Evolutionary conservation across 2,113 vertebrate species (phyloP).

Genomic region (Neomonachus schauinslandi): DNA sequence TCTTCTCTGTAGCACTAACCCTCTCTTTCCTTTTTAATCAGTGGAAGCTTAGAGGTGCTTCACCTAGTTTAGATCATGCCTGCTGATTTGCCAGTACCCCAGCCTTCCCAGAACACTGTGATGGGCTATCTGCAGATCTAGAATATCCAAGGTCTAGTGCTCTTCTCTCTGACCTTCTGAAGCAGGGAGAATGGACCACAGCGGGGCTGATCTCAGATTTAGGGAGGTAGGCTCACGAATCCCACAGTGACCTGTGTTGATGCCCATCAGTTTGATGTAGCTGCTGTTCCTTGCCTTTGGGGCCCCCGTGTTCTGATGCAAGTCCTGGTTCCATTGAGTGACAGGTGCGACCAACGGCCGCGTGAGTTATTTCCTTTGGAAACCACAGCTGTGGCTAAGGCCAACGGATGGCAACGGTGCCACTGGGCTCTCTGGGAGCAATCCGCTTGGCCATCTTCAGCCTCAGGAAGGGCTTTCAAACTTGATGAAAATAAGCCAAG

Average conservation of each 20-base stretch:
- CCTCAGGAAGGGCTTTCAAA: conserved; percentile 30
- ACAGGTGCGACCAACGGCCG: conserved; percentile 80
- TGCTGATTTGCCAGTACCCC: not conserved
- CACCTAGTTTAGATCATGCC: not conserved
- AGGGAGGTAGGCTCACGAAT: not conserved
- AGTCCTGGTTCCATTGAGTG: conserved; percentile 75
- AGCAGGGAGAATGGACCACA: not conserved
- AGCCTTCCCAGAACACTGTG: not conserved
- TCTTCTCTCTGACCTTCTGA: conserved; percentile 8
- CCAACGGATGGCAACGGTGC: conserved; percentile 79
- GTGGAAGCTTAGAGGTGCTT: not conserved
- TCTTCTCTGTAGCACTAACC: not conserved
- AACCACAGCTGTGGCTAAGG: conserved; percentile 82
- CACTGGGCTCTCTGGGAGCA: conserved; percentile 63
- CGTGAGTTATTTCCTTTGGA: conserved; percentile 83
- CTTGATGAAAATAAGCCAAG: conserved; percentile 65
- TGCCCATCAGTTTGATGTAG: conserved; percentile 48
- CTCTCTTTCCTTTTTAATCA: conserved; percentile 9
- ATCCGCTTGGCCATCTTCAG: conserved; percentile 25
- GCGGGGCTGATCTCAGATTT: not conserved
- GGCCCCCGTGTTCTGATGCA: conserved; percentile 71
- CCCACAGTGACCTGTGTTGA: not conserved
- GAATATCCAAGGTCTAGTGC: not conserved
- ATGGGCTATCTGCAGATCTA: not conserved
- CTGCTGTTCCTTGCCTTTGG: conserved; percentile 57